A percentile compares a stretch with the other conserved stretches of the same genome.
phyloP scores from a whole-genome alignment of 2,797 vertebrate genomes.

The Sebastes miniatus region DNA sequence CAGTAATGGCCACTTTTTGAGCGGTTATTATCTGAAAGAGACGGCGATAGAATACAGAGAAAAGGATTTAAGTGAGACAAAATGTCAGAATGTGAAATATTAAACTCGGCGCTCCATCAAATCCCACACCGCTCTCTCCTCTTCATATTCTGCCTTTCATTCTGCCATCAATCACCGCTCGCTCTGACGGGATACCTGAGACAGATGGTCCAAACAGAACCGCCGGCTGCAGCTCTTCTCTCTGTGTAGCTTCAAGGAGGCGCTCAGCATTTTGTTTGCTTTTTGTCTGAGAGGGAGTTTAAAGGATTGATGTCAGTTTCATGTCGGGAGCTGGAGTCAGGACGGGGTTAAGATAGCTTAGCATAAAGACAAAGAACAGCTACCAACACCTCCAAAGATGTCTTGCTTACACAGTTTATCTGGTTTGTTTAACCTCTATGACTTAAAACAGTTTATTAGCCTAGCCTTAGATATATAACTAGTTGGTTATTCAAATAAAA shows the following conservation, averaged over 20 bases:
- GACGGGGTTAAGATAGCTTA: neutral
- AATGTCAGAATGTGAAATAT: slow-evolving; percentile 20
- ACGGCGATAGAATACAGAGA: slow-evolving; percentile 1
- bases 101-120: neutral
- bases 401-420: neutral
- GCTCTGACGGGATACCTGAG: slow-evolving; percentile 22
- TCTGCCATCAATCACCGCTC: slow-evolving; percentile 24
- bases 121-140: neutral
- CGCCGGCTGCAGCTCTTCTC: neutral
- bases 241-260: neutral
- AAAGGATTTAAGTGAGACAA: slow-evolving; percentile 21
- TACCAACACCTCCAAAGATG: neutral
- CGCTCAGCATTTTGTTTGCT: neutral
- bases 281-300: neutral
- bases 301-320: neutral
- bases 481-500: too few species aligned
- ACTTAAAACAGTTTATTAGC: too few species aligned
- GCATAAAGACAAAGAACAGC: neutral
- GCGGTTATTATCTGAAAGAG: slow-evolving; percentile 10
- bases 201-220: slow-evolving; percentile 20
- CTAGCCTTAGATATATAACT: too few species aligned
- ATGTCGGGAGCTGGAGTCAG: neutral
- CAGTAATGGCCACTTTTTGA: slow-evolving; percentile 24
- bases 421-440: neutral
- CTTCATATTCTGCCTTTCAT: slow-evolving; percentile 26